Evolutionary conservation across 2,888 invertebrate species (phyloP), one percentile per base, ranked within the genome.

Genomic region (Saturnia japonica): DNA sequence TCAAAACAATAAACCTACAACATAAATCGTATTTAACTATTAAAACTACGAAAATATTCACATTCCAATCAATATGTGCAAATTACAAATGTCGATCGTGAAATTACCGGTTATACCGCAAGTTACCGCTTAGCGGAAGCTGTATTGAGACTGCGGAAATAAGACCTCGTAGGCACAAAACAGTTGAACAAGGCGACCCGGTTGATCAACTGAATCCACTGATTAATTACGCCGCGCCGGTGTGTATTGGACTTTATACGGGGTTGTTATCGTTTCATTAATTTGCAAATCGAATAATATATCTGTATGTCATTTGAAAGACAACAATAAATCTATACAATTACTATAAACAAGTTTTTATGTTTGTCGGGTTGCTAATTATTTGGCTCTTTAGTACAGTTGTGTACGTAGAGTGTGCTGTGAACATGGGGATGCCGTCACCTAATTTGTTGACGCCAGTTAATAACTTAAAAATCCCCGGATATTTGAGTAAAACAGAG

Each of bases 81-180:
- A 62, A 62, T 62, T 62, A 47, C 34, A 43, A 57, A 62, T 34
- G 72, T 73, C 69, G 74, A 70, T 72, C 68, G 70, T 57, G 40
- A 42, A 71, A 66, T 34, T 76, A 66, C 64, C 19, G 77, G 77
- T 78, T 73, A 72, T 75, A 28, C 25, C 68, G 72, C 68, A 74
- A 75, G 75, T 78, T 77, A 79, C 67, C 28, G 14, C n/a, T 14
- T 66, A 45, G 54, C 75, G 77, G 80, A 76, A 78, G 73, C 64
- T 42, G 47, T 62, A 28, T 66, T 51, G 60, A 42, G 45, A 70
- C 67, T 60, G 42, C 77, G 77, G 77, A 77, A 77, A 74, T 77
- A 66, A 73, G 68, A 28, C 62, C 68, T 74, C 71, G 60, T 71
- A 64, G 73, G 73, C 73, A 42, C 67, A 28, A 25, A 60, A 60